phyloP scores from a whole-genome alignment of 2,797 vertebrate genomes.

The Catostomus latipinnis region DNA sequence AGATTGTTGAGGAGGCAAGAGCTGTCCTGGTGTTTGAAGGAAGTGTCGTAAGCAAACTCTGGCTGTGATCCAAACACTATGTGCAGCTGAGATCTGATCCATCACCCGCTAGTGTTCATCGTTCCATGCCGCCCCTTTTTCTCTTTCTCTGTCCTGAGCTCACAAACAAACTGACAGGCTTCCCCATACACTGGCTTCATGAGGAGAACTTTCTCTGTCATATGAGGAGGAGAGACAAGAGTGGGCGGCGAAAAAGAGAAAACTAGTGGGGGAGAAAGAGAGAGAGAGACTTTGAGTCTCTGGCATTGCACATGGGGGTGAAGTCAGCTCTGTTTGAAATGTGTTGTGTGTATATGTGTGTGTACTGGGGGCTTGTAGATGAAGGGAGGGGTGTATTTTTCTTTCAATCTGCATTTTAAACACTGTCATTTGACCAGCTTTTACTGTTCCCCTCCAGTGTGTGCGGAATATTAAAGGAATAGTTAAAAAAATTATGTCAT shows the following conservation, averaged over 20 bases:
- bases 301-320: conserved; percentile 46
- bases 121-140: neutral
- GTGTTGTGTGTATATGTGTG: conserved; percentile 30
- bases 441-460: conserved; percentile 9
- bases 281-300: conserved; percentile 31
- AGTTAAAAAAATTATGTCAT: neutral
- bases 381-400: conserved; percentile 30
- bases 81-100: conserved; percentile 76
- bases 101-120: conserved; percentile 59
- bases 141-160: conserved; percentile 6
- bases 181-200: conserved; percentile 29
- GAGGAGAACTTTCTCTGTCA: conserved; percentile 47
- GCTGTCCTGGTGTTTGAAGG: conserved; percentile 73
- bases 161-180: conserved; percentile 31
- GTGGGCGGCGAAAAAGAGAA: conserved; percentile 34
- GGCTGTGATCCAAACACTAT: conserved; percentile 76
- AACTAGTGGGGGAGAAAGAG: conserved; percentile 1
- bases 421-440: conserved; percentile 33
- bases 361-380: conserved; percentile 11
- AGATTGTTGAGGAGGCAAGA: conserved; percentile 1
- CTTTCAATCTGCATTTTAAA: conserved; percentile 37
- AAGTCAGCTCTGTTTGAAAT: conserved; percentile 44
- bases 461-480: conserved; percentile 1
- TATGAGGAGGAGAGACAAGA: conserved; percentile 47
- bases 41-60: conserved; percentile 67